Evolutionary conservation across 2,797 vertebrate genomes (phyloP).

Genomic region (Glossophaga mutica): DNA sequence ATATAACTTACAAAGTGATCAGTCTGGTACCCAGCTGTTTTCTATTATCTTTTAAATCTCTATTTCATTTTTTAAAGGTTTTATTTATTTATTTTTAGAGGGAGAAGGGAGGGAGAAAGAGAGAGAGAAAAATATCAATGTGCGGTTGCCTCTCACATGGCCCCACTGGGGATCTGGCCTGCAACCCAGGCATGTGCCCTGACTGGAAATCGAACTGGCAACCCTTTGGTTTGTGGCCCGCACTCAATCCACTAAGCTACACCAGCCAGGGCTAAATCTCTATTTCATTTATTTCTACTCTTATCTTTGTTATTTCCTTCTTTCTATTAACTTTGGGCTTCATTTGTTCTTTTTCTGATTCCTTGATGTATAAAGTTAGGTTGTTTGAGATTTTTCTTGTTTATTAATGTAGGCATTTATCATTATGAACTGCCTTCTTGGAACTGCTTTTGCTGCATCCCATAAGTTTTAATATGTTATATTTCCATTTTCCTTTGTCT

Average conservation of each 20-base stretch:
- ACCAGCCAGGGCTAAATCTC: no score
- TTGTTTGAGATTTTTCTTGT: neutral
- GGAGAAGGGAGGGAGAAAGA: no score
- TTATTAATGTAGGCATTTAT: neutral
- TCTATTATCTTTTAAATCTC: neutral
- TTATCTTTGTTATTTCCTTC: neutral
- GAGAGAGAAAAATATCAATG: no score
- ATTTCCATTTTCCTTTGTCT: neutral
- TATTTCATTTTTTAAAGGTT: no score
- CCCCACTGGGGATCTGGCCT: no score
- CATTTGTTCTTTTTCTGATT: neutral
- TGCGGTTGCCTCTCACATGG: no score
- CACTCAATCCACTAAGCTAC: no score
- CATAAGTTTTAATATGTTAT: neutral
- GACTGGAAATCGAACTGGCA: no score
- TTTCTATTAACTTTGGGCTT: neutral
- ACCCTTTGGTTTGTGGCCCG: no score
- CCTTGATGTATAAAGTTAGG: neutral
- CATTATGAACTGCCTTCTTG: neutral
- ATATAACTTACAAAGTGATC: neutral
- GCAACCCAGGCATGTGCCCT: no score
- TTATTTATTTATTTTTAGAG: no score
- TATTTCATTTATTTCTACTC: neutral
- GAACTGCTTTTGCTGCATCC: neutral
- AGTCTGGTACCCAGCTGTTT: neutral